These are phyloP conservation scores for Phoebastria nigripes DNA, from an alignment of 2,797 vertebrate species.

Conservation along the genomic window DNA sequence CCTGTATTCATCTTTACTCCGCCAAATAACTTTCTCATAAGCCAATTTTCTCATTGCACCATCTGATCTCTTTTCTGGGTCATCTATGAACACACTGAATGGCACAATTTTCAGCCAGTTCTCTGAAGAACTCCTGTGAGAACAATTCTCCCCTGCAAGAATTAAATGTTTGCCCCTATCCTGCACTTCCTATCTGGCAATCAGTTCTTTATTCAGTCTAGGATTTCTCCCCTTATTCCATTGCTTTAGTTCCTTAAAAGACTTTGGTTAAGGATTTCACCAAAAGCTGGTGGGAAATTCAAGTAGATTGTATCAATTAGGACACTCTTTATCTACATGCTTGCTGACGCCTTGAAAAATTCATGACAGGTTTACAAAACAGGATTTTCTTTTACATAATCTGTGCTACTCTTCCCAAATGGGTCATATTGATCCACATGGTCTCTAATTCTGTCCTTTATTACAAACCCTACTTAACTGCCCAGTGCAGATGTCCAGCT, in stretches of 20 bases:
- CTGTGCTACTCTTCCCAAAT: not conserved
- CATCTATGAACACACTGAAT: not conserved
- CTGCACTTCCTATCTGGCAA: not conserved
- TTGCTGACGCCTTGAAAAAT: not conserved
- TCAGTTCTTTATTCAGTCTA: not conserved
- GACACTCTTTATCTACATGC: not conserved
- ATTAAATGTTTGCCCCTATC: not conserved
- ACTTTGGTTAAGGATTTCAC: not conserved
- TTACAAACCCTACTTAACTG: not conserved
- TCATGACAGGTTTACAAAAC: slow-evolving; percentile 8
- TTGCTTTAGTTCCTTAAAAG: not conserved
- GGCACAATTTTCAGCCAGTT: not conserved
- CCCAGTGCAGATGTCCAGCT: slow-evolving; percentile 1
- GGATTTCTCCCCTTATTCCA: not conserved
- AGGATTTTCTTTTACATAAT: slow-evolving; percentile 10
- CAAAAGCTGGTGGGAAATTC: not conserved
- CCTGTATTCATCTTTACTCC: not conserved
- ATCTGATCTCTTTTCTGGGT: not conserved
- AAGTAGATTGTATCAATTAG: not conserved
- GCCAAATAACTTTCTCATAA: not conserved
- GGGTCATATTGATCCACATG: not conserved
- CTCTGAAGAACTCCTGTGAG: not conserved
- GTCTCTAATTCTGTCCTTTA: not conserved
- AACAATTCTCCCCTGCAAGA: not conserved
- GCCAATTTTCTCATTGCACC: not conserved